phyloP scores from a whole-genome alignment of 2,113 vertebrate species.

The Barnardius zonarius region DNA sequence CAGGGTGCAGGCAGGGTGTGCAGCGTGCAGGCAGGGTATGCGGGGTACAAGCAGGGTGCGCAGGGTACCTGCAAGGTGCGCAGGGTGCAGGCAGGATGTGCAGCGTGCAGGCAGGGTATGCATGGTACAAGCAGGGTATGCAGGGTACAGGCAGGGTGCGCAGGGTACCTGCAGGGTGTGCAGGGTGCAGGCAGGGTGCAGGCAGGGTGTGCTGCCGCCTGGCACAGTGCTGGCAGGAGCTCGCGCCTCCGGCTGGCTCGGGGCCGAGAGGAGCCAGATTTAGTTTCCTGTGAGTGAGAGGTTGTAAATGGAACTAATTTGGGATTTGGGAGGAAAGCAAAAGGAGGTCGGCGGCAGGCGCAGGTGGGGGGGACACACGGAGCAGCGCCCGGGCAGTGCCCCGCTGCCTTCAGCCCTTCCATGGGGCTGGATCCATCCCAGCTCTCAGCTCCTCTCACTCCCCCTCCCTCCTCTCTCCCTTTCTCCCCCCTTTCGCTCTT shows the following conservation, averaged over 20 bases:
- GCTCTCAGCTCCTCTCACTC: conserved; percentile 37
- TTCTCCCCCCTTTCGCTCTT: not conserved
- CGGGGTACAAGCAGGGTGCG: too few species aligned
- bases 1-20: not conserved
- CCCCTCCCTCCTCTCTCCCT: conserved; percentile 4
- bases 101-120: too few species aligned
- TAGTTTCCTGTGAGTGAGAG: conserved; percentile 74
- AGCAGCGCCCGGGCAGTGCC: not conserved
- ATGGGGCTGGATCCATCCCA: not conserved
- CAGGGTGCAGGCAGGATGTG: too few species aligned
- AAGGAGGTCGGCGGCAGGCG: conserved; percentile 67
- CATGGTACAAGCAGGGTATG: too few species aligned
- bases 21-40: not conserved
- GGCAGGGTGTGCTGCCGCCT: not conserved
- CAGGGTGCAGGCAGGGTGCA: not conserved
- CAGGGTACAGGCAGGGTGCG: not conserved
- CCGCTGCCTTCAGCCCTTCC: not conserved
- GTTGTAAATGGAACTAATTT: conserved; percentile 79
- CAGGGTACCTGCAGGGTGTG: too few species aligned
- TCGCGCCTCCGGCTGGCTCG: conserved; percentile 42
- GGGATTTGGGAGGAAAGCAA: conserved; percentile 68
- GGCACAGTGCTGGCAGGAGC: conserved; percentile 31
- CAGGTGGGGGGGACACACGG: not conserved
- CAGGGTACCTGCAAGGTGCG: not conserved
- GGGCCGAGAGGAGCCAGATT: conserved; percentile 70